These are phyloP conservation scores for Nycteola revayana DNA, from an alignment of 2,888 invertebrate species.

Conservation along the genomic window DNA sequence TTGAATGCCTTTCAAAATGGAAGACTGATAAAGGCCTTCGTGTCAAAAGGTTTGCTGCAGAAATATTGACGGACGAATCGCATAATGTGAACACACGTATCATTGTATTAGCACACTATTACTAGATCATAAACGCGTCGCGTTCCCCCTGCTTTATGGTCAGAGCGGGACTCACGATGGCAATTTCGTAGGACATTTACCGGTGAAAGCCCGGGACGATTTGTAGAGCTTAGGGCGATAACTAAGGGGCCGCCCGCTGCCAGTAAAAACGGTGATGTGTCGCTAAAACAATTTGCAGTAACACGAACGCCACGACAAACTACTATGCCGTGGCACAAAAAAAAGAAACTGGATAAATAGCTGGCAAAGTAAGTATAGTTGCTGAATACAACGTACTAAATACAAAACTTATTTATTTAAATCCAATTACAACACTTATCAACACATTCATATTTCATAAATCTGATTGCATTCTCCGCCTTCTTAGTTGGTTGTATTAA, in stretches of 20 bases:
- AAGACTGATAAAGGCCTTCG: slow-evolving; percentile 13
- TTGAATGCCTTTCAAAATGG: slow-evolving; percentile 35
- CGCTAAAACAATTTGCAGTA: slow-evolving; percentile 41
- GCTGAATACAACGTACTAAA: no score
- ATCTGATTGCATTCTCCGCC: no score
- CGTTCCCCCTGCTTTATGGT: slow-evolving; percentile 64
- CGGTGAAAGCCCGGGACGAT: slow-evolving; percentile 59
- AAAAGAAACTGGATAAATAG: no score
- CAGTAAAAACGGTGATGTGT: slow-evolving; percentile 50
- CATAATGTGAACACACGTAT: slow-evolving; percentile 25
- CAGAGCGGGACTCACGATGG: slow-evolving; percentile 71
- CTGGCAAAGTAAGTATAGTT: no score
- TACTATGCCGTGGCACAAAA: no score
- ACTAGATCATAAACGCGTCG: slow-evolving; percentile 69
- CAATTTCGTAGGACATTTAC: slow-evolving; percentile 74
- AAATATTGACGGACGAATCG: slow-evolving; percentile 18
- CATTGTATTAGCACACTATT: slow-evolving; percentile 60
- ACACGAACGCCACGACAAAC: no score
- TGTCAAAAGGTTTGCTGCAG: no score
- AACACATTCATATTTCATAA: no score
- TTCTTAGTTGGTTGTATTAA: no score
- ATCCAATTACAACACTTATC: no score
- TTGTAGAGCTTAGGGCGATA: slow-evolving; percentile 61
- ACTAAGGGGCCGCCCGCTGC: slow-evolving; percentile 45
- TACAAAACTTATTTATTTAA: no score